These are phyloP conservation scores for Eupeodes luniger DNA, from an alignment of 2,888 invertebrate species.

Conservation along the genomic window DNA sequence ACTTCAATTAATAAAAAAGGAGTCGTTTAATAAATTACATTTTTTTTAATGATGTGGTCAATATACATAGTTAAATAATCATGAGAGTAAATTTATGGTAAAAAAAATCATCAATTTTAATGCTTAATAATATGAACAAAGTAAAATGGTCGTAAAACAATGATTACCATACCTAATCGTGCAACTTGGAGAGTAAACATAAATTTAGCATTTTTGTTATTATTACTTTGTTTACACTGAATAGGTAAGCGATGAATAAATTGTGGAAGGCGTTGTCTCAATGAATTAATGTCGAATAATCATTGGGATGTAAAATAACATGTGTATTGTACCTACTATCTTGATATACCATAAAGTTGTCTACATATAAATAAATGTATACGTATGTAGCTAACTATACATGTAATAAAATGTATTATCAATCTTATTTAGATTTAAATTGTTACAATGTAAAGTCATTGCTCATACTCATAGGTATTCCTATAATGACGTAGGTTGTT, in stretches of 20 bases:
- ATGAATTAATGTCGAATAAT: slow-evolving; percentile 15
- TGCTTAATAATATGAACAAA: no score
- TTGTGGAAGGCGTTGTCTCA: slow-evolving; percentile 32
- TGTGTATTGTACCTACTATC: no score
- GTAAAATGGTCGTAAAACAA: no score
- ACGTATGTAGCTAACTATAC: no score
- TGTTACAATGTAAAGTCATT: not conserved
- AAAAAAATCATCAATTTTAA: no score
- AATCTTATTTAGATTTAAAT: slow-evolving; percentile 3
- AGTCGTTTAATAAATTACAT: no score
- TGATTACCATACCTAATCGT: not conserved
- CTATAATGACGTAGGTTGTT: not conserved
- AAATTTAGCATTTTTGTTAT: not conserved
- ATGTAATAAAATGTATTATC: not conserved
- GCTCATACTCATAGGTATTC: not conserved
- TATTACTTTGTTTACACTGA: slow-evolving; percentile 16
- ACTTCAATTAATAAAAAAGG: no score
- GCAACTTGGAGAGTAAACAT: not conserved
- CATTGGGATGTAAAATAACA: slow-evolving; percentile 18
- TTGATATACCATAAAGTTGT: no score
- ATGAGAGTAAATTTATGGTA: no score
- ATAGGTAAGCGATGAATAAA: slow-evolving; percentile 35
- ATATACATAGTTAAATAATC: no score
- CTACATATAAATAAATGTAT: no score
- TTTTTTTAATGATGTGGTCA: no score